A percentile compares a stretch with the other conserved stretches of the same genome.
These are phyloP conservation scores for Anhinga anhinga DNA, from an alignment of 2,113 vertebrate species.

Conservation along the genomic window DNA sequence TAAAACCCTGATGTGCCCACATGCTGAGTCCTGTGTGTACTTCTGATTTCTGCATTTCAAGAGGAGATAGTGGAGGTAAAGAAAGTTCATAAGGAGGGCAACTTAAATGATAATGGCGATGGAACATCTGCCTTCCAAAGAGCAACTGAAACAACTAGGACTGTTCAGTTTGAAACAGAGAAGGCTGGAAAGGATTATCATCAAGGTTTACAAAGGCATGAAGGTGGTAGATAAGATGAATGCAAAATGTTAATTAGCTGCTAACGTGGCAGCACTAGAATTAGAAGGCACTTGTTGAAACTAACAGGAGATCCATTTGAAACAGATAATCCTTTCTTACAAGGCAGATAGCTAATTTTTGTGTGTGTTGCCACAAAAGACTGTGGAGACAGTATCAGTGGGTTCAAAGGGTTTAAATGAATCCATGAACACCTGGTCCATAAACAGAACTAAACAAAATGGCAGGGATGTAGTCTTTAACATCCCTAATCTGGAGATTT, in stretches of 20 bases:
- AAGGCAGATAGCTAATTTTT: neutral
- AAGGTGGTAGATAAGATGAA: neutral
- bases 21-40: neutral
- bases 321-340: neutral
- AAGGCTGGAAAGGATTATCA: neutral
- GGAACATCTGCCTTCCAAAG: neutral
- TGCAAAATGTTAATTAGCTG: neutral
- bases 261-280: neutral
- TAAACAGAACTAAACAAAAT: neutral
- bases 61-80: neutral
- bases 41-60: neutral
- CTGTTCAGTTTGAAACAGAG: neutral
- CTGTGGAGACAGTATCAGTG: neutral
- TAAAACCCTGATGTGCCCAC: neutral
- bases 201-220: neutral
- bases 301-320: neutral
- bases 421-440: neutral
- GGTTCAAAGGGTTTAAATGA: neutral
- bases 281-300: neutral
- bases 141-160: neutral
- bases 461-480: neutral
- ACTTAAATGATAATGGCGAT: neutral
- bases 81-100: neutral
- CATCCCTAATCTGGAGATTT: neutral
- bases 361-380: neutral